Percentiles rank a stretch among this genome's conserved stretches.
Conservation (phyloP, 1,140 invertebrate genomes). For the Euglossa dilemma region DNA sequence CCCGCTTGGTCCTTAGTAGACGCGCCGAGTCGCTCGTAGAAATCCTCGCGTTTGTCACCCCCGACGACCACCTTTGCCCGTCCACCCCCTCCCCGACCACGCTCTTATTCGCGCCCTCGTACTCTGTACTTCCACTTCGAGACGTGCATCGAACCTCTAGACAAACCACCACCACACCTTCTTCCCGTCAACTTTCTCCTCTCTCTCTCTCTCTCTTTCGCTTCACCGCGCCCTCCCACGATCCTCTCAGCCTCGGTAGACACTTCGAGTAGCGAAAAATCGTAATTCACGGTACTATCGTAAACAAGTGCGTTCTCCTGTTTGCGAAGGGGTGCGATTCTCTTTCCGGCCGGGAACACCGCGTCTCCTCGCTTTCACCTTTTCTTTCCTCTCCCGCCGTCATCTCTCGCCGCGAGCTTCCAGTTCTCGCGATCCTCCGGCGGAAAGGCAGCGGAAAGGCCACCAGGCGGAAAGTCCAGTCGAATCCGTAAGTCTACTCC, state of each 20-base stretch:
- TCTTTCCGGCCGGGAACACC: not conserved
- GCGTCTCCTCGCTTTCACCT: not conserved
- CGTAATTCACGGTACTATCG: constrained; percentile 19
- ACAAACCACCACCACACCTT: not conserved
- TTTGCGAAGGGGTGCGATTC: not conserved
- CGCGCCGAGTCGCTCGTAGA: constrained; percentile 33
- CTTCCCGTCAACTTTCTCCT: not conserved
- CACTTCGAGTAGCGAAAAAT: constrained; percentile 1
- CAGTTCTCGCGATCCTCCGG: not conserved
- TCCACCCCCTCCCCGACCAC: not conserved
- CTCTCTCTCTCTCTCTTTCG: too few relatives aligned
- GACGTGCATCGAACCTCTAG: not conserved
- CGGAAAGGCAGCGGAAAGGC: constrained; percentile 4
- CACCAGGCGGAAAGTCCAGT: constrained; percentile 25
- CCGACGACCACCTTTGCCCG: not conserved
- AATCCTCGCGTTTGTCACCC: constrained; percentile 34
- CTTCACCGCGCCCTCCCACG: not conserved
- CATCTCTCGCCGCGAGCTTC: not conserved
- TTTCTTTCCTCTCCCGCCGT: not conserved
- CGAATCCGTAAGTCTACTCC: constrained; percentile 26
- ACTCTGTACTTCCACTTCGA: not conserved
- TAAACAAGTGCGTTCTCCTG: constrained; percentile 11
- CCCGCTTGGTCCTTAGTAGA: constrained; percentile 45
- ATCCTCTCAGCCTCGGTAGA: not conserved
- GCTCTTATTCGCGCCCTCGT: not conserved